Conservation (phyloP, 2,888 invertebrate genomes). For the Alitta virens region DNA sequence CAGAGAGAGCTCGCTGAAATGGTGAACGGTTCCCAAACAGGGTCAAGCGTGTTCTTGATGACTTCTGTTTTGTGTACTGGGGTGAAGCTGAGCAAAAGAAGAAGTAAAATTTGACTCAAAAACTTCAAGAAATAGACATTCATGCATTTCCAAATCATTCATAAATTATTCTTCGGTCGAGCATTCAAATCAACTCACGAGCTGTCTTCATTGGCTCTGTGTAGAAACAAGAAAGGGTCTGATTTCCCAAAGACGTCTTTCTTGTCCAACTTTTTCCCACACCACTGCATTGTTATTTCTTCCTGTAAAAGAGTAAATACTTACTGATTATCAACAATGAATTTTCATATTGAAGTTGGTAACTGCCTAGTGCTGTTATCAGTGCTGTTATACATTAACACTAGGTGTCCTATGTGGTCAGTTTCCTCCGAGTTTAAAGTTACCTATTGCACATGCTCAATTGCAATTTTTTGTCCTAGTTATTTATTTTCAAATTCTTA, state of each 20-base stretch:
- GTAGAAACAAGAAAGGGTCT: slow-evolving; percentile 59
- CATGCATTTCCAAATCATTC: too few relatives aligned
- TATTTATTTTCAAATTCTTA: too few relatives aligned
- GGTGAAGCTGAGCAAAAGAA: slow-evolving; percentile 50
- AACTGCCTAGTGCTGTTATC: too few relatives aligned
- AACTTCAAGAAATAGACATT: too few relatives aligned
- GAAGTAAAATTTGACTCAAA: too few relatives aligned
- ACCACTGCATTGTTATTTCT: slow-evolving; percentile 50
- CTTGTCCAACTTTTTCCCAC: slow-evolving; percentile 57
- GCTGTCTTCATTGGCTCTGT: slow-evolving; percentile 58
- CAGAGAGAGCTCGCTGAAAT: slow-evolving; percentile 59
- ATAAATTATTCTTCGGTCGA: too few relatives aligned
- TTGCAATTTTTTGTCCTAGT: too few relatives aligned
- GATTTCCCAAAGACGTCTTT: slow-evolving; percentile 62
- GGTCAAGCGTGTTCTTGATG: slow-evolving; percentile 60
- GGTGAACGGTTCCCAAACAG: slow-evolving; percentile 61
- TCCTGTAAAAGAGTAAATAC: slow-evolving; percentile 39
- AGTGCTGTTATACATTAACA: too few relatives aligned
- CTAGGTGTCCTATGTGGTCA: too few relatives aligned
- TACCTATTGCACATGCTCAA: too few relatives aligned
- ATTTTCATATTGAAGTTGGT: neutral
- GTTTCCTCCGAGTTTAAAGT: too few relatives aligned
- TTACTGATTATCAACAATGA: too few relatives aligned
- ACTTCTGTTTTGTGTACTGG: slow-evolving; percentile 63
- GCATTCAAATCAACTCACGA: slow-evolving; percentile 45